These are phyloP conservation scores for Polyergus mexicanus DNA, from an alignment of 1,140 invertebrate genomes.

Conservation along the genomic window DNA sequence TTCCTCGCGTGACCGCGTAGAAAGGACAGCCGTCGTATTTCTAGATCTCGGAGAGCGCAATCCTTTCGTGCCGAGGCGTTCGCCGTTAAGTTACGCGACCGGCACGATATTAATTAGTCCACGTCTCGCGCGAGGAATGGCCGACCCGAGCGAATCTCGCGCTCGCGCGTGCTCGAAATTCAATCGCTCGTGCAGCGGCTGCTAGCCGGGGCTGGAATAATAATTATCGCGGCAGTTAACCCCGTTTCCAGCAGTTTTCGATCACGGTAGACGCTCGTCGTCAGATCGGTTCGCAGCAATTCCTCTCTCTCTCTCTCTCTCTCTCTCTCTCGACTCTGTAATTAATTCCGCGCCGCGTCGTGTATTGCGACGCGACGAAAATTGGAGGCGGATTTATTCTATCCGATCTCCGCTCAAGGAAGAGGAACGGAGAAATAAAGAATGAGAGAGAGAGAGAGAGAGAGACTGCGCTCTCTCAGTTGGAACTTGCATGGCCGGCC, in stretches of 20 bases:
- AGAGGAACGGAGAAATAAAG: not conserved
- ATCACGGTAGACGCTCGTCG: constrained; percentile 54
- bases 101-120: constrained; percentile 62
- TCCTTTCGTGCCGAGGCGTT: constrained; percentile 43
- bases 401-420: not conserved
- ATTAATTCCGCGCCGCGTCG: constrained; percentile 50
- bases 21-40: constrained; percentile 44
- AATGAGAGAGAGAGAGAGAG: not conserved
- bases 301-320: constrained; percentile 18
- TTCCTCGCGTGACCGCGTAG: constrained; percentile 33
- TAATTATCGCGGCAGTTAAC: constrained; percentile 62
- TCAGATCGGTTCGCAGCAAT: constrained; percentile 29
- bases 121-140: constrained; percentile 40
- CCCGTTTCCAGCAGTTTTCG: constrained; percentile 46
- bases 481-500: constrained; percentile 18
- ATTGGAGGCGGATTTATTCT: constrained; percentile 52
- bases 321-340: constrained; percentile 37
- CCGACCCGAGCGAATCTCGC: constrained; percentile 27
- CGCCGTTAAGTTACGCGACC: constrained; percentile 51
- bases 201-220: constrained; percentile 48
- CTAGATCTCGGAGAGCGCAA: constrained; percentile 4
- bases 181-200: constrained; percentile 47
- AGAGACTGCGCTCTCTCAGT: constrained; percentile 11
- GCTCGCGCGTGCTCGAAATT: constrained; percentile 57
- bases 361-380: constrained; percentile 29